These are phyloP conservation scores for Trichomalopsis sarcophagae DNA, from an alignment of 1,140 invertebrate species.

Conservation along the genomic window DNA sequence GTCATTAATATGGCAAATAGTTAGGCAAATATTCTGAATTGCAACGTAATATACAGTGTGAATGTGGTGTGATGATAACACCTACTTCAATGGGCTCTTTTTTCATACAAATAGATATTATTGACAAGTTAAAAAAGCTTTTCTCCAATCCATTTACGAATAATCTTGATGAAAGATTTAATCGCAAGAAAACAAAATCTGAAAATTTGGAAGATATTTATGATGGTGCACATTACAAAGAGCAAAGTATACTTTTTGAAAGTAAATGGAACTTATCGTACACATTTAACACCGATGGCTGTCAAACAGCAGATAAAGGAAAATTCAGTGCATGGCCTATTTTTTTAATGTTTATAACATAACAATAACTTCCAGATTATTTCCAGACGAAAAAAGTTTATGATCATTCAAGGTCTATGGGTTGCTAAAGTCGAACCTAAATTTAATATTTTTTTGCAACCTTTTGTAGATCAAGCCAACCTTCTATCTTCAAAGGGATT, in stretches of 20 bases:
- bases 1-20: neutral
- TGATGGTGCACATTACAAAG: constrained; percentile 42
- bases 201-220: constrained; percentile 44
- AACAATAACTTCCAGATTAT: constrained; percentile 45
- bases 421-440: constrained; percentile 9
- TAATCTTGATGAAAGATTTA: constrained; percentile 23
- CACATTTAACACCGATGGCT: constrained; percentile 50
- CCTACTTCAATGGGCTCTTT: constrained; percentile 1
- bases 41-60: neutral
- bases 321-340: constrained; percentile 46
- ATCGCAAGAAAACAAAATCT: constrained; percentile 35
- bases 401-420: constrained; percentile 13
- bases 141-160: constrained; percentile 22
- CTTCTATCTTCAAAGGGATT: neutral
- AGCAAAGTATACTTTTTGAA: constrained; percentile 18
- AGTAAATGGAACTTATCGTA: constrained; percentile 32
- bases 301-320: constrained; percentile 34
- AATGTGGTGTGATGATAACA: neutral
- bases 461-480: constrained; percentile 15
- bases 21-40: constrained; percentile 1
- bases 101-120: constrained; percentile 36
- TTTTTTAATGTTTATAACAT: constrained; percentile 42
- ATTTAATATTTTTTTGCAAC: constrained; percentile 25
- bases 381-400: constrained; percentile 42
- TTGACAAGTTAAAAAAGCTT: constrained; percentile 36